A percentile compares a stretch with the other conserved stretches of the same genome.
Conservation (phyloP, 2,888 invertebrate species). For the Entomobrya multifasciata region DNA sequence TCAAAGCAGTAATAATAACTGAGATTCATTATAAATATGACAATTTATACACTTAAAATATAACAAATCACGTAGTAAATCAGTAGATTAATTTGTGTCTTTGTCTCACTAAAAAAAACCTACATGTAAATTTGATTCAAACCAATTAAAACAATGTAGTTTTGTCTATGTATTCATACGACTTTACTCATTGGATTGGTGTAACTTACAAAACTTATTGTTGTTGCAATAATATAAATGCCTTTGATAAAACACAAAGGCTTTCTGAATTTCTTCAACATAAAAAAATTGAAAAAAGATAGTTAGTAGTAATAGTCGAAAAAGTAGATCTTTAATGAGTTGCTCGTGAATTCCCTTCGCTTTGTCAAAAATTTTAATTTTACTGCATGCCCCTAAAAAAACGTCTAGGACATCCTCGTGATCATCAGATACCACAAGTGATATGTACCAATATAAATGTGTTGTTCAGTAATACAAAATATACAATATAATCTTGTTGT, state of each 20-base stretch:
- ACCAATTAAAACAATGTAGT: conserved; percentile 9
- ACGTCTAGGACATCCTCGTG: conserved; percentile 20
- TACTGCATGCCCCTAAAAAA: neutral
- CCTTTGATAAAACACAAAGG: conserved; percentile 56
- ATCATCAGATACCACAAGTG: conserved; percentile 44
- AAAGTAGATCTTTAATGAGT: neutral
- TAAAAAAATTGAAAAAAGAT: too few relatives aligned
- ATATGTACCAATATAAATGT: conserved; percentile 50
- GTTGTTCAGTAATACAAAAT: too few relatives aligned
- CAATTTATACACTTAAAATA: conserved; percentile 28
- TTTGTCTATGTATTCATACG: neutral
- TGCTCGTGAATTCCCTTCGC: conserved; percentile 27
- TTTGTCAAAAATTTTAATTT: neutral
- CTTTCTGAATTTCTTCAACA: conserved; percentile 30
- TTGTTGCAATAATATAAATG: conserved; percentile 62
- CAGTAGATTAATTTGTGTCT: conserved; percentile 34
- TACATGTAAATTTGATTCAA: conserved; percentile 27
- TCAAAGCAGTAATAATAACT: conserved; percentile 12
- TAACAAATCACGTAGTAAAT: conserved; percentile 44
- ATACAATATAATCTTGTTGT: too few relatives aligned
- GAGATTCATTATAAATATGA: conserved; percentile 48
- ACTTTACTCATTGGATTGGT: conserved; percentile 22
- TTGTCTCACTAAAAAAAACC: conserved; percentile 18
- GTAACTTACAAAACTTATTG: conserved; percentile 11
- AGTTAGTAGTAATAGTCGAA: conserved; percentile 32